Evolutionary conservation across 2,797 vertebrate species (phyloP).

Genomic region (Tarsius wallacei): DNA sequence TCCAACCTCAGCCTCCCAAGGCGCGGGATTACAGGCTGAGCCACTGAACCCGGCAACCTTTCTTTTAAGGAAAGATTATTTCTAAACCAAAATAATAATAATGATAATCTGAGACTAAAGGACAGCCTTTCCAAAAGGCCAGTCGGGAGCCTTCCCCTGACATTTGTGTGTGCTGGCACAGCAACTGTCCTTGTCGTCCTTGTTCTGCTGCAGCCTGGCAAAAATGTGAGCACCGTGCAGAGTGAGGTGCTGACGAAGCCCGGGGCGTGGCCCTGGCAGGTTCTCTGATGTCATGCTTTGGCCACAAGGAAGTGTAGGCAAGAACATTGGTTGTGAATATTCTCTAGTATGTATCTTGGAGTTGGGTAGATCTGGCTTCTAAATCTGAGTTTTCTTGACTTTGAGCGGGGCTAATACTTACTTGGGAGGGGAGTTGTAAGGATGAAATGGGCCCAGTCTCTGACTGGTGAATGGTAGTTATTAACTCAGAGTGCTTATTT

Average conservation of each 20-base stretch:
- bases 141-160: neutral
- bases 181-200: neutral
- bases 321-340: neutral
- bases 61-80: neutral
- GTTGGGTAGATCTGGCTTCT: neutral
- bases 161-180: neutral
- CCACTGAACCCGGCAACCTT: too few relatives aligned
- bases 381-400: slow-evolving; percentile 1
- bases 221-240: accelerated
- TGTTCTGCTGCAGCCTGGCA: neutral
- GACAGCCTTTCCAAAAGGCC: neutral
- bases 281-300: neutral
- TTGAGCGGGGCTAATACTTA: neutral
- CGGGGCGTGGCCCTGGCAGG: neutral
- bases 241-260: neutral
- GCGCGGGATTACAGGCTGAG: too few relatives aligned
- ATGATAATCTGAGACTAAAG: neutral
- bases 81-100: neutral
- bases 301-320: neutral
- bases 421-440: neutral
- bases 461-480: neutral
- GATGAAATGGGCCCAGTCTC: neutral
- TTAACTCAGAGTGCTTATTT: neutral
- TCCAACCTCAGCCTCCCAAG: too few relatives aligned
- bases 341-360: neutral